Evolutionary conservation across 1,140 invertebrate genomes (phyloP).

Genomic region (Arctopsyche grandis): DNA sequence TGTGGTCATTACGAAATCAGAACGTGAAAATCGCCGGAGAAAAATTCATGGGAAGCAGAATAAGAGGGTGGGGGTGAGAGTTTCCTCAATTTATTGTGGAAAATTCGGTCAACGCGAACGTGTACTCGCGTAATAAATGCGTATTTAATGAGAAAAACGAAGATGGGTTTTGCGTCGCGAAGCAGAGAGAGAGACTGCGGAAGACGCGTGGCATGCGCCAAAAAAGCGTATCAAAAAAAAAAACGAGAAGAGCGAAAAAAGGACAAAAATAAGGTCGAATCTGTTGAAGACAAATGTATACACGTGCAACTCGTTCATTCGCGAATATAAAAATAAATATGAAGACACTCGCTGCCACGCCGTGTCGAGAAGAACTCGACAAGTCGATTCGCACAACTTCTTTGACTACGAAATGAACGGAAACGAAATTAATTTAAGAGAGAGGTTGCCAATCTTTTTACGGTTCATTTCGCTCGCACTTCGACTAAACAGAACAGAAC

Average conservation of each 20-base stretch:
- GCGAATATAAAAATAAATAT: too few species aligned
- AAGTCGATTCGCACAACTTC: not conserved
- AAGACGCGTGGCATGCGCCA: constrained; percentile 7
- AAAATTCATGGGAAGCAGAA: not conserved
- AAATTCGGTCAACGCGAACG: constrained; percentile 21
- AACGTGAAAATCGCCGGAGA: not conserved
- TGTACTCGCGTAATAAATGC: constrained; percentile 17
- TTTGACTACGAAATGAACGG: not conserved
- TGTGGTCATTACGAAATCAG: not conserved
- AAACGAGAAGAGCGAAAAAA: not conserved
- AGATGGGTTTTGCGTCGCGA: not conserved
- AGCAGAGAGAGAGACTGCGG: constrained; percentile 7
- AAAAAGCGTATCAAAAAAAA: not conserved
- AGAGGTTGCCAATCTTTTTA: not conserved
- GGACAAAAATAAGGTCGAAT: not conserved
- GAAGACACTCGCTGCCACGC: too few species aligned
- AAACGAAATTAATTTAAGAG: not conserved
- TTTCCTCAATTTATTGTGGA: constrained; percentile 2
- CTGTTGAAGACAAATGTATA: not conserved
- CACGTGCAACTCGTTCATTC: not conserved
- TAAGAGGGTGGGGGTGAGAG: too few species aligned
- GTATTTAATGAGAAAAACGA: constrained; percentile 27
- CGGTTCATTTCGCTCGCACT: not conserved
- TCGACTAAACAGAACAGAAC: not conserved
- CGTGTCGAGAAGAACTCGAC: not conserved